These are phyloP conservation scores for Auanema sp. DNA, from an alignment of 2,888 invertebrate genomes.

Conservation along the genomic window DNA sequence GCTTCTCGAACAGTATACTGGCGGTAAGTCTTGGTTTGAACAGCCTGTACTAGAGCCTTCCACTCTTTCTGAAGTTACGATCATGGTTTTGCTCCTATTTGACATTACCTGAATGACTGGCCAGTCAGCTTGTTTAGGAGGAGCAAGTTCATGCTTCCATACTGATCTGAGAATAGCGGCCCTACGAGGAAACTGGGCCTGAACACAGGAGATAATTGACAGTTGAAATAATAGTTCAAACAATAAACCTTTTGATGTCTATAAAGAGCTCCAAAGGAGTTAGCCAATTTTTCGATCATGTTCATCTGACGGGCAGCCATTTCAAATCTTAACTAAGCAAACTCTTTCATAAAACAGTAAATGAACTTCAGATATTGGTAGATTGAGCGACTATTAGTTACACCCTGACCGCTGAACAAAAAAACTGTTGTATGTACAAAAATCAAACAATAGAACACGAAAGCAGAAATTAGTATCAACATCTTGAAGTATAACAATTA, in stretches of 20 bases:
- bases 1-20: conserved; percentile 32
- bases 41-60: conserved; percentile 25
- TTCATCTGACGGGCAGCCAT: conserved; percentile 48
- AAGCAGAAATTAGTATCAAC: too few relatives aligned
- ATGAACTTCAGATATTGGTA: too few relatives aligned
- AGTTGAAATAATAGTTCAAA: not conserved
- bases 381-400: too few relatives aligned
- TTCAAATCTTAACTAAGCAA: too few relatives aligned
- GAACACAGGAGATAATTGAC: not conserved
- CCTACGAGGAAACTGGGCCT: conserved; percentile 52
- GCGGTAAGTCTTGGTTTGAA: conserved; percentile 45
- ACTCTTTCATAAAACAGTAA: too few relatives aligned
- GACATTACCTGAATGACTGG: conserved; percentile 69
- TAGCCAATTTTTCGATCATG: conserved; percentile 55
- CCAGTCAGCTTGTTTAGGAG: conserved; percentile 81
- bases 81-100: not conserved
- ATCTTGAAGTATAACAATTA: too few relatives aligned
- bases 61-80: not conserved
- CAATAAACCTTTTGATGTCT: conserved; percentile 43
- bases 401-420: too few relatives aligned
- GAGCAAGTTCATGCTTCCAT: conserved; percentile 86
- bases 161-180: conserved; percentile 72
- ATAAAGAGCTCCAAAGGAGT: conserved; percentile 47
- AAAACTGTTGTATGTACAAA: too few relatives aligned
- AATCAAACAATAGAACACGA: too few relatives aligned